Evolutionary conservation across 2,797 vertebrate species (phyloP), one percentile per base, ranked within the genome.

Genomic region (Orestias chungarensis): DNA sequence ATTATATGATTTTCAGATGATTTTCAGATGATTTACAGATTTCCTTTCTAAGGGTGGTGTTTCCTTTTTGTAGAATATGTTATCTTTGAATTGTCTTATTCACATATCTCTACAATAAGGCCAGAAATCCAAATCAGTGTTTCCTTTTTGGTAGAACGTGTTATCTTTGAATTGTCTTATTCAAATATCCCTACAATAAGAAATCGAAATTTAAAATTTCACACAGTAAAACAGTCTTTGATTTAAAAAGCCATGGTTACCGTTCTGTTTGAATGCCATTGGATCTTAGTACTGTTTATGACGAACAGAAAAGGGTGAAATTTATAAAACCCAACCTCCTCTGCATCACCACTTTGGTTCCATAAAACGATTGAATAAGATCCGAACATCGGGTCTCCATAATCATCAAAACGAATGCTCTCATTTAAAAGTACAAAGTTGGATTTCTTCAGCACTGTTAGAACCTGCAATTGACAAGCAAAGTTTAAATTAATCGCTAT

Each of bases 381-480:
- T 64, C 91, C 90, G 3, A 23, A 88, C 18, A 4, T 44, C 2
- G 92, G 87, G 65, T 96, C 93, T 12, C 96, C 95, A 0, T 90
- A 86, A 10, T 82, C 40, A 29, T 97, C 87, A 38, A 96, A 97
- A 4, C 83, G 79, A 78, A 97, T 76, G 2, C 0, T 82, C 14
- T 86, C 84, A 6, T 93, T 79, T 1, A 94, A 81, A 18, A 97
- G 89, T 15, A 81, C 90, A 71, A 98, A 97, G 75, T 96, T 94
- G 12, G 94, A 94, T 54, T 89, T 93, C 82, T 69, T 93, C 55
- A 97, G 87, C 84, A 94, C 90, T 70, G 90, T 81, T 4, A 97
- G 88, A 81, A 97, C 92, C 96, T 97, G 83, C 66, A 54, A 31
- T 47, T 67, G 29, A 23, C 0, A 64, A 27, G 82, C 1, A 79